Conservation (phyloP, 2,113 vertebrate species). For the Notarius quadriscutis region DNA sequence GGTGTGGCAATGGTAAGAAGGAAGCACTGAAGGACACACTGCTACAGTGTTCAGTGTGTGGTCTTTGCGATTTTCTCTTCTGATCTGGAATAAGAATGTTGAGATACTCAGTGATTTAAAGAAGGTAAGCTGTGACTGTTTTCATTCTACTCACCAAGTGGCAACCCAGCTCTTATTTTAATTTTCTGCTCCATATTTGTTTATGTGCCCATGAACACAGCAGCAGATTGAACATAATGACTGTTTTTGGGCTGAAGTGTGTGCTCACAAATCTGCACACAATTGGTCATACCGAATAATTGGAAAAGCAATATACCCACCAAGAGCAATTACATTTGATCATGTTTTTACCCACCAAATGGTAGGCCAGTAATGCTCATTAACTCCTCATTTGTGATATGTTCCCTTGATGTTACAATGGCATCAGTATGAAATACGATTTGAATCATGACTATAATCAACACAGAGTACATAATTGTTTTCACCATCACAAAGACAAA, state of each 20-base stretch:
- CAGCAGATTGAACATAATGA: slow-evolving; percentile 42
- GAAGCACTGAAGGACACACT: not conserved
- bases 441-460: not conserved
- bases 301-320: slow-evolving; percentile 23
- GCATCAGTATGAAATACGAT: not conserved
- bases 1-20: not conserved
- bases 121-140: not conserved
- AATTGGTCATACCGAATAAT: slow-evolving; percentile 23
- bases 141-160: not conserved
- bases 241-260: not conserved
- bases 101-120: not conserved
- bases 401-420: not conserved
- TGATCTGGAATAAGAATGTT: not conserved
- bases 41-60: not conserved
- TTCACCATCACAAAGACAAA: not conserved
- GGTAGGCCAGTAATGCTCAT: not conserved
- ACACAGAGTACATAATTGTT: not conserved
- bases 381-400: not conserved
- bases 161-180: slow-evolving; percentile 19
- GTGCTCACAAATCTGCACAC: not conserved
- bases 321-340: not conserved
- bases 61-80: not conserved
- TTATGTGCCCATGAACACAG: slow-evolving; percentile 27
- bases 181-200: slow-evolving; percentile 37
- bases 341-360: not conserved